phyloP scores from a whole-genome alignment of 37 sponge, comb jelly and placozoan genomes.

The Crambe crambe region DNA sequence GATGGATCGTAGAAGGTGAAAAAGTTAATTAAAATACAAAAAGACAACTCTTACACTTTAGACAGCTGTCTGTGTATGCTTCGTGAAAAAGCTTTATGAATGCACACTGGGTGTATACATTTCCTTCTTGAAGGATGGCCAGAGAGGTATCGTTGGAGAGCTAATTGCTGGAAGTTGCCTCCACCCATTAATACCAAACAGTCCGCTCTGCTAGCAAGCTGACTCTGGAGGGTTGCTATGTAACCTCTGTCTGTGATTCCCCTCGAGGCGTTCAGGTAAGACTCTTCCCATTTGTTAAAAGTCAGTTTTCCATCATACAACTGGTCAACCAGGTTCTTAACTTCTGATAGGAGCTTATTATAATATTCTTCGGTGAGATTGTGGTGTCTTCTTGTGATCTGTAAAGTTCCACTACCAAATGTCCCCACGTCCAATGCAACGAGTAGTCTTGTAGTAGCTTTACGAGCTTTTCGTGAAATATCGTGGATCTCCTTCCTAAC shows the following conservation, averaged over 20 bases:
- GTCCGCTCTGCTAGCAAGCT: not conserved
- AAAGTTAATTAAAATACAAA: too few relatives aligned
- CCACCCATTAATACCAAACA: slow-evolving; percentile 35
- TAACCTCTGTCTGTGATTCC: slow-evolving; percentile 19
- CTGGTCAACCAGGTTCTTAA: not conserved
- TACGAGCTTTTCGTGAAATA: not conserved
- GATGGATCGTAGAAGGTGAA: too few relatives aligned
- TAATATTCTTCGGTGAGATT: not conserved
- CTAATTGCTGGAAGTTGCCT: slow-evolving; percentile 35
- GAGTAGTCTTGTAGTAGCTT: not conserved
- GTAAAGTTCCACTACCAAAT: slow-evolving; percentile 36
- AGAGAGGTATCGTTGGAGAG: not conserved
- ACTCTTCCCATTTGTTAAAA: slow-evolving; percentile 28
- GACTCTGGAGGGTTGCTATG: slow-evolving; percentile 36
- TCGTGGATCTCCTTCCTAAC: not conserved
- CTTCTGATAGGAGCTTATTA: not conserved
- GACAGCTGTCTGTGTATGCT: too few relatives aligned
- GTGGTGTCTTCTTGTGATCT: not conserved
- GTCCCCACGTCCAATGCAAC: slow-evolving; percentile 34
- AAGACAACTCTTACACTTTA: too few relatives aligned
- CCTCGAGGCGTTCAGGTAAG: not conserved
- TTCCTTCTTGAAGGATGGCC: too few relatives aligned
- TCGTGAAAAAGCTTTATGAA: too few relatives aligned
- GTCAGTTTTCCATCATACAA: not conserved
- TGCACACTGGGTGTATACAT: not conserved